A percentile compares a stretch with the other conserved stretches of the same genome.
phyloP scores from a whole-genome alignment of 2,797 vertebrate genomes.

The Benthosema pterotum region DNA sequence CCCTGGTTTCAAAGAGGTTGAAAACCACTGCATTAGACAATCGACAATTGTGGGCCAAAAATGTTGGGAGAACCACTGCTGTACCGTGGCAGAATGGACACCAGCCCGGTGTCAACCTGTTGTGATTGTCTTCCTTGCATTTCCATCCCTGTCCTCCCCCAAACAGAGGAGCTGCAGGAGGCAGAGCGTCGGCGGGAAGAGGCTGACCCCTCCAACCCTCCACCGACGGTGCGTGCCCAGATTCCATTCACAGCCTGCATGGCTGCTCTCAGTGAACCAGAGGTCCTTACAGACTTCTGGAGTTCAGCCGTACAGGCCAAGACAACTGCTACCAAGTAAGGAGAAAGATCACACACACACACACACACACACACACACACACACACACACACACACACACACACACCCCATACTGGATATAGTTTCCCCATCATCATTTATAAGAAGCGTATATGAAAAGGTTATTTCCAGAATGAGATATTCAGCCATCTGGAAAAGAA shows the following conservation, averaged over 20 bases:
- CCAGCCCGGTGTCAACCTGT: background rate
- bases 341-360: background rate
- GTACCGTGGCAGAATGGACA: too few species aligned
- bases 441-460: slow-evolving; percentile 8
- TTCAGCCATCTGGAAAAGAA: too few species aligned
- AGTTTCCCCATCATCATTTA: background rate
- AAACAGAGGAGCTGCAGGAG: slow-evolving; percentile 91
- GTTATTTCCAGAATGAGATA: background rate
- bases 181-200: slow-evolving; percentile 92
- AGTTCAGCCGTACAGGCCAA: slow-evolving; percentile 97
- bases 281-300: slow-evolving; percentile 98
- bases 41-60: too few species aligned
- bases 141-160: slow-evolving; percentile 22
- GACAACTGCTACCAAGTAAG: slow-evolving; percentile 97
- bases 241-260: slow-evolving; percentile 96
- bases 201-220: slow-evolving; percentile 86
- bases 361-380: background rate
- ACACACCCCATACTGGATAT: background rate
- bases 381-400: background rate
- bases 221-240: slow-evolving; percentile 89
- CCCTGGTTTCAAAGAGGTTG: too few species aligned
- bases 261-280: slow-evolving; percentile 94
- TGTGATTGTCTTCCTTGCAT: background rate
- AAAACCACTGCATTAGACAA: too few species aligned
- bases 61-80: too few species aligned